These are phyloP conservation scores for Drosophila sp. DNA, from an alignment of 1,140 invertebrate genomes.

Conservation along the genomic window DNA sequence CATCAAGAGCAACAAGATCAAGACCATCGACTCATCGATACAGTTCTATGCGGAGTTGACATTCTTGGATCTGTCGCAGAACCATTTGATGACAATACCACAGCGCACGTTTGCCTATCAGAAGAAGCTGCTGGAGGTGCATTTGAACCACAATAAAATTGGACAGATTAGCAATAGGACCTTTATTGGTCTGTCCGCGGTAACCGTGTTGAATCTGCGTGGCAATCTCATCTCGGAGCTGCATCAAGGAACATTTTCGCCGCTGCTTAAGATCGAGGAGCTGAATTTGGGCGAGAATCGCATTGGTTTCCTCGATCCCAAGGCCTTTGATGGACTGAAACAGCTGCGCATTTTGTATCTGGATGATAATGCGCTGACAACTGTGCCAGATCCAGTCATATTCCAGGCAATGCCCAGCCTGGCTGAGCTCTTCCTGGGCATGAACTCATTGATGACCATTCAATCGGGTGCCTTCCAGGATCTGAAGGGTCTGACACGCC, in stretches of 20 bases:
- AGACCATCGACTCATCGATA: constrained; percentile 94
- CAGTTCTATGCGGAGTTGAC: constrained; percentile 94
- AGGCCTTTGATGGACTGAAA: constrained; percentile 92
- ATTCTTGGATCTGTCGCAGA: constrained; percentile 93
- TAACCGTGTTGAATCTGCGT: constrained; percentile 92
- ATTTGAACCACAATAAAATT: constrained; percentile 94
- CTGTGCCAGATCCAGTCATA: constrained; percentile 88
- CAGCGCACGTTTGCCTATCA: constrained; percentile 92
- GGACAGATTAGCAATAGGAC: constrained; percentile 91
- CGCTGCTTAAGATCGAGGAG: constrained; percentile 91
- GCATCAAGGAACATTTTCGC: constrained; percentile 90
- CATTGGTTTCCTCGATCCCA: constrained; percentile 91
- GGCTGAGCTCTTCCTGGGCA: constrained; percentile 92
- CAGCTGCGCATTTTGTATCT: constrained; percentile 92
- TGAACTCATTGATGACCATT: constrained; percentile 91
- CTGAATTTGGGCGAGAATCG: constrained; percentile 94
- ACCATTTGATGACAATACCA: constrained; percentile 92
- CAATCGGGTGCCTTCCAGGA: constrained; percentile 91
- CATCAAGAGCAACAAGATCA: constrained; percentile 93
- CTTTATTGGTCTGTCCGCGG: constrained; percentile 91
- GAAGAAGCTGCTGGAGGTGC: constrained; percentile 92
- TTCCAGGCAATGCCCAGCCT: constrained; percentile 90
- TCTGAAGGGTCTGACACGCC: constrained; percentile 89
- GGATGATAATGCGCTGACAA: constrained; percentile 92
- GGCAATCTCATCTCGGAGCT: constrained; percentile 93